These are phyloP conservation scores for Cantharis rustica DNA, from an alignment of 2,888 invertebrate species.

Conservation along the genomic window DNA sequence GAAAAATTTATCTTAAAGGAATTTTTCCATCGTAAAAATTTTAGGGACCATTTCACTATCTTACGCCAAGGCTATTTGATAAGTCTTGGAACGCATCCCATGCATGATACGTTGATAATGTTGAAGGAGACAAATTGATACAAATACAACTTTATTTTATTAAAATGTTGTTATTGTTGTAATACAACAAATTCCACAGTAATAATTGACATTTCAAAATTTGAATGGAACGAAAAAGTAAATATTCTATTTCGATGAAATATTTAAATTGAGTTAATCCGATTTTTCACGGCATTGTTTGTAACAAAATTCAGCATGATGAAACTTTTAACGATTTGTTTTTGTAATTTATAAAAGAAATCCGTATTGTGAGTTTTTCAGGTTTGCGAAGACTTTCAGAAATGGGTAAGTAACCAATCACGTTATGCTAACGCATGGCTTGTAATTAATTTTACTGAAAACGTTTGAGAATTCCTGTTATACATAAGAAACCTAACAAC, in stretches of 20 bases:
- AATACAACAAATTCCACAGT: not conserved
- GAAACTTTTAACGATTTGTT: not conserved
- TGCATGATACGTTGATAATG: not conserved
- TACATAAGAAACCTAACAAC: not conserved
- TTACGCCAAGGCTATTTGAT: not conserved
- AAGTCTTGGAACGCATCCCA: not conserved
- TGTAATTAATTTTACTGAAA: not conserved
- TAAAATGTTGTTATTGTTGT: not conserved
- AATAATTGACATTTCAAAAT: not conserved
- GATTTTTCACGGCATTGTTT: too few species aligned
- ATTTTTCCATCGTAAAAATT: not conserved
- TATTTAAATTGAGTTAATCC: not conserved
- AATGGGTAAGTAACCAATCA: too few species aligned
- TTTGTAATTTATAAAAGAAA: not conserved
- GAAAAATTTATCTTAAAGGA: not conserved
- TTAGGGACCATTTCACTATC: not conserved
- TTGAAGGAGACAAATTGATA: not conserved
- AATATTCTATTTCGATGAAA: not conserved
- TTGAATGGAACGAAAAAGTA: not conserved
- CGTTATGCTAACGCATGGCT: too few species aligned
- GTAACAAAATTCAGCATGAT: too few species aligned
- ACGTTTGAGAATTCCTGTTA: not conserved
- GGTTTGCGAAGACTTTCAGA: too few species aligned
- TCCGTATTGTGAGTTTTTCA: not conserved
- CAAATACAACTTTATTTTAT: not conserved